Base-by-base conservation (phyloP, 2,113 vertebrate genomes). In the Chaenocephalus aceratus region DNA sequence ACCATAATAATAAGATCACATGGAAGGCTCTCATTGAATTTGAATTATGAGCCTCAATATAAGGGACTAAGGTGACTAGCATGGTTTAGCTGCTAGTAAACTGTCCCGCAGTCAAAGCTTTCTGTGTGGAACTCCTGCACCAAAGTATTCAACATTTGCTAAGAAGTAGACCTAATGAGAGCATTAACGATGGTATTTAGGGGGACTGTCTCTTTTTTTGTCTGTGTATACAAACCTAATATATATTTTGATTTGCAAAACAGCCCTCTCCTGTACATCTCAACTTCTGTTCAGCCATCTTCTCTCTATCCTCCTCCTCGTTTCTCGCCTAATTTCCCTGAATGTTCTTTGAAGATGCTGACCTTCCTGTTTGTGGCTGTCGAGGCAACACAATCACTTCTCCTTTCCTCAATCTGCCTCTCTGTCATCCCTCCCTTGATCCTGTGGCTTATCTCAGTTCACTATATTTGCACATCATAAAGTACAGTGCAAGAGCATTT, bases 301-400 rank as follows among this genome's bases (percentile, higher is more conserved):
- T 54, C 51, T 41, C 30, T 48, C 41, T 1, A 1, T 16, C 44
- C 14, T 53, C 30, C 26, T 65, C 2, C 9, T 7, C 2, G 30
- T 30, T 56, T 51, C 6, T 34, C 44, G 21, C 56, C 56, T 58
- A 72, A 3, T 1, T 68, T 60, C 70, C 54, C 59, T 2, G 45
- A 11, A 36, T 30, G 23, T 71, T 53, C 52, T 75, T 59, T 82
- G 66, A 73, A 86, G 66, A 75, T 18, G 77, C 78, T 82, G 87
- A 84, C 77, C 66, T 79, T 84, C 78, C 74, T 58, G 23, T 79
- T 61, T 53, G 4, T 79, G 70, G 72, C 44, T 59, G 70, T 68
- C 13, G 77, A 72, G 75, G 49, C 80, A 86, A 80, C 80, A 86
- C 64, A 82, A 63, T 75, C 65, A 23, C 41, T 77, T 48, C 80